Evolutionary conservation across 2,113 vertebrate species (phyloP).

Genomic region (Hassar affinis): DNA sequence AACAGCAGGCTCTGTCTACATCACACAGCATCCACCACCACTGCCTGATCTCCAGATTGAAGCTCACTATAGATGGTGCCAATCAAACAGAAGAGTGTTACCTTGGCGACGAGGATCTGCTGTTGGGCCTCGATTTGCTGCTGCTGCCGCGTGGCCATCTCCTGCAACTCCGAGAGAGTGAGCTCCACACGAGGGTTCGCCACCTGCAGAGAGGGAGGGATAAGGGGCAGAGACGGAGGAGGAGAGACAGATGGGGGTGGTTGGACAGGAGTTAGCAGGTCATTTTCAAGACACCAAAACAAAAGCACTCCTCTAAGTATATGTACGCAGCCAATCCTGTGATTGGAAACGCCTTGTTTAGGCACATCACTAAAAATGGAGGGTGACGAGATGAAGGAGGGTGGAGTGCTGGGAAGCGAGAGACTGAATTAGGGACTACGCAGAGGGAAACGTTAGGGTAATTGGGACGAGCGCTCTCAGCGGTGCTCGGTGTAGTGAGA

Average conservation of each 20-base stretch:
- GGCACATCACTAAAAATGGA: background rate
- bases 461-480: background rate
- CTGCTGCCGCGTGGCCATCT: constrained; percentile 85
- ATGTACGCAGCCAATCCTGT: constrained; percentile 7
- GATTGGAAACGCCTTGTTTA: constrained; percentile 1
- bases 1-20: background rate
- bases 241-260: background rate
- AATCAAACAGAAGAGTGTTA: constrained; percentile 53
- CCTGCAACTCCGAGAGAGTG: constrained; percentile 84
- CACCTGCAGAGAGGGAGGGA: constrained; percentile 63
- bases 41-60: background rate
- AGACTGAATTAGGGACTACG: background rate
- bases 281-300: constrained; percentile 16
- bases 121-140: constrained; percentile 88
- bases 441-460: background rate
- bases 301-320: background rate
- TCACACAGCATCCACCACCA: background rate
- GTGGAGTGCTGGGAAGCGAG: background rate
- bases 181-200: constrained; percentile 83
- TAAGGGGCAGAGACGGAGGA: background rate
- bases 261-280: constrained; percentile 3
- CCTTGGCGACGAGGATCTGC: constrained; percentile 88
- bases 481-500: constrained; percentile 29
- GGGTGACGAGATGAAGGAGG: background rate
- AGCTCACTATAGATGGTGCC: background rate